Evolutionary conservation across 2,797 vertebrate genomes (phyloP).

Genomic region (Morus bassanus): DNA sequence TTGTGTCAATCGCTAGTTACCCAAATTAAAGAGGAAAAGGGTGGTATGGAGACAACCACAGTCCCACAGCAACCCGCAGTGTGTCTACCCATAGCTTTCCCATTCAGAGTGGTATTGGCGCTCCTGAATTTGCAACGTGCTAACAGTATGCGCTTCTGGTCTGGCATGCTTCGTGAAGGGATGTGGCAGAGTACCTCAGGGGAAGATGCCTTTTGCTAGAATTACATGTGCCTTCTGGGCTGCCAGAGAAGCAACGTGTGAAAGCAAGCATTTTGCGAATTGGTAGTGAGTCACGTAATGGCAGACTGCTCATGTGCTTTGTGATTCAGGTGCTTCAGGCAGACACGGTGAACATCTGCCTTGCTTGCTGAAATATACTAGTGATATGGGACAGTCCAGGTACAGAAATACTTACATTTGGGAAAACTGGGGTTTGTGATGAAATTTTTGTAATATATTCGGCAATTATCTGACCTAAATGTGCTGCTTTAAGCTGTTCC

Average conservation of each 20-base stretch:
- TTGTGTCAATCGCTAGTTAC: not conserved
- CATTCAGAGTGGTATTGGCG: not conserved
- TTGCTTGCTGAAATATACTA: not conserved
- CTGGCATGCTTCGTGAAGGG: not conserved
- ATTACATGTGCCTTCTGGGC: not conserved
- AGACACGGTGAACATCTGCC: rapidly evolving
- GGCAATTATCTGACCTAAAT: not conserved
- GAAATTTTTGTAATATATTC: not conserved
- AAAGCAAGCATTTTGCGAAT: not conserved
- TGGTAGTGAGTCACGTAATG: not conserved
- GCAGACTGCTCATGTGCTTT: not conserved
- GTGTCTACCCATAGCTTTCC: not conserved
- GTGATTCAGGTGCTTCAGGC: not conserved
- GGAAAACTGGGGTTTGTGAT: not conserved
- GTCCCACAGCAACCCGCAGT: not conserved
- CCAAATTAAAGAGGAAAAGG: not conserved
- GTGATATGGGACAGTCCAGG: not conserved
- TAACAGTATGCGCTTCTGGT: not conserved
- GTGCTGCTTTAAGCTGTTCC: not conserved
- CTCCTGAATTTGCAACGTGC: not conserved
- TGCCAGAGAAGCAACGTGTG: not conserved
- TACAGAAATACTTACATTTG: not conserved
- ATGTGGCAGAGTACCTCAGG: not conserved
- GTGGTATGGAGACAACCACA: not conserved
- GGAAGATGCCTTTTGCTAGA: not conserved